Evolutionary conservation across 2,888 invertebrate genomes (phyloP), one percentile per base, ranked within the genome.

Genomic region (Cheilosia urbana): DNA sequence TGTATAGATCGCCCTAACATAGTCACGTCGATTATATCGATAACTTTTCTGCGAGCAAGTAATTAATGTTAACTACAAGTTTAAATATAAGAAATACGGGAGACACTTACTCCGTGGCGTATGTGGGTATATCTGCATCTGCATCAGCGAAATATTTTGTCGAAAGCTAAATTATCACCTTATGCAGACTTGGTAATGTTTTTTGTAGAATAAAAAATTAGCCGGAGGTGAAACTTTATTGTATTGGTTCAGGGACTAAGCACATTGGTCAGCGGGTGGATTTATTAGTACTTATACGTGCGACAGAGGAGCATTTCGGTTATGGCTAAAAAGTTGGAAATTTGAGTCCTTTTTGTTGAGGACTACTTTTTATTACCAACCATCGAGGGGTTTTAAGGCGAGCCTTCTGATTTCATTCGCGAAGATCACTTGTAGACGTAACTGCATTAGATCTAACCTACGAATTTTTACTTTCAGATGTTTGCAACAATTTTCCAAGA

Each of bases 41-140:
- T 19, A 47, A 47, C 9, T 9, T 47, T 47, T 19, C 17, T 17
- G 9, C 4, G 7, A 9, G 47, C 19, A 9, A 17, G 17, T 17
- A 47, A 47, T 47, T 47, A 47, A 47, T 47, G 17, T 47, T 47
- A 47, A 47, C 17, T 19, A 19, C 47, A 47, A 47, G 19, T 9
- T 47, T 47, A 47, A 47, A 47, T 47, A 47, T 19, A 19, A 47
- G 19, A 19, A 47, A 45, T n/a, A 17, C 1, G 45, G 2, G 17
- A 17, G 45, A 45, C 45, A 42, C 42, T 15, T n/a, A 3, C 42
- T 42, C 1, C n/a, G 6, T 5, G n/a, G 42, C n/a, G 6, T 45
- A 15, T 17, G 17, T 15, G 45, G 0, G n/a, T 42, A 42, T 45
- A 6, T 17, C n/a, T 24, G 21, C 2, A 17, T 45, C n/a, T 45